Base-by-base conservation (phyloP, 2,797 vertebrate species). In the Crocidura indochinensis region DNA sequence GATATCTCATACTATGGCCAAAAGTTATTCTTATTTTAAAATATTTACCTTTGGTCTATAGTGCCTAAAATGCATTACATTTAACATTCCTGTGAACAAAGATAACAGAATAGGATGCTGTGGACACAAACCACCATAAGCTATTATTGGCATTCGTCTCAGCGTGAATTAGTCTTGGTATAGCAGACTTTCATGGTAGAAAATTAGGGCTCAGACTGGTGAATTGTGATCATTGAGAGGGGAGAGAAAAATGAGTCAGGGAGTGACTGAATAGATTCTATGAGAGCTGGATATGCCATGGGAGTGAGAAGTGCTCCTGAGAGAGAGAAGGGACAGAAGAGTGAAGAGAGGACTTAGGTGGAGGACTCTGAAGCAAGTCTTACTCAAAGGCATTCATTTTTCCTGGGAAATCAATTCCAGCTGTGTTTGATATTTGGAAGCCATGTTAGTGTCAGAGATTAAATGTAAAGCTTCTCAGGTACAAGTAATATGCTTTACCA, bases 21-120 rank as follows among this genome's bases (percentile, higher is more conserved):
- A 38, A 38, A 38, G n/a, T n/a, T 73, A 68, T 38, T 65, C 27
- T 27, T 44, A 53, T 38, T 46, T 71, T 64, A 81, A 87, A 91
- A 27, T 19, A 49, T 60, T 10, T 65, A 12, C 65, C 38, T 75
- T 79, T 69, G 72, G 53, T 44, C 29, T 27, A 38, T 49, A 51
- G 11, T 65, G 60, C 29, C 31, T 76, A 64, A 68, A 73, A 87
- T 67, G 38, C 31, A 72, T 78, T n/a, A 49, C 8, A 0, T 78
- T 53, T 20, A 29, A 46, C 38, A 67, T 17, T 53, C 10, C 17
- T 53, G 51, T 53, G 46, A 65, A 27, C 22, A 29, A 77, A 72
- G 47, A 22, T 49, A n/a, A 56, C 46, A 24, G 77, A 84, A 73
- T 60, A 53, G 51, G 15, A n/a, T 67, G 6, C 49, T 68, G 78